Base-by-base conservation (phyloP, 2,888 invertebrate genomes). In the Opisthograptis luteolata region DNA sequence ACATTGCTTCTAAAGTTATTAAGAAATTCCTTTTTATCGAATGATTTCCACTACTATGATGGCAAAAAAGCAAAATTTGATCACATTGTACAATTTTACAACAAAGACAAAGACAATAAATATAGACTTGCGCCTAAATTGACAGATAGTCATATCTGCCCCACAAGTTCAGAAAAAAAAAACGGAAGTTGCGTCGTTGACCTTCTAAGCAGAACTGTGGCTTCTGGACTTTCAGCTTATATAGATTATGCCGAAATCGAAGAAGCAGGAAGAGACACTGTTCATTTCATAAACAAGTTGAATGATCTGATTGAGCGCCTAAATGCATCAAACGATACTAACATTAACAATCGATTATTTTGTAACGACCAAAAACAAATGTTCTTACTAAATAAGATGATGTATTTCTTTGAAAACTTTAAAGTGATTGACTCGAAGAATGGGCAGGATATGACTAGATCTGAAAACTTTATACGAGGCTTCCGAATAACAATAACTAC, bases 101-200 rank as follows among this genome's bases (percentile, higher is more conserved):
- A 25, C n/a, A 20, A 30, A 32, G 48, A 49, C 7, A 31, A 27
- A 27, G 10, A 27, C 2, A 27, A 13, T 7, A 14, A 25, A 7
- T 37, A 24, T 15, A 37, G 42, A 13, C 32, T 49, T 3, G 48
- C 48, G 13, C 48, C 48, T 20, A 42, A 49, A 20, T 19, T 49
- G 25, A 42, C 48, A 8, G 10, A 20, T n/a, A 28, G 14, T n/a
- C 42, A 49, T 28, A 10, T 48, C 2, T 31, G 19, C 6, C 30
- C 42, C 12, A 9, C 25, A 28, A 25, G 13, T 19, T 8, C 27
- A n/a, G 34, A 40, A 15, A 20, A 34, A 20, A 3, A 4, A 3
- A 27, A 32, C 0, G 6, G 8, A 9, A 0, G 22, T 3, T 28
- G 13, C 12, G 32, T 27, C 19, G n/a, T 10, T 27, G 48, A 49